Evolutionary conservation across 1,140 invertebrate genomes (phyloP).

Genomic region (Trichoplusia ni): DNA sequence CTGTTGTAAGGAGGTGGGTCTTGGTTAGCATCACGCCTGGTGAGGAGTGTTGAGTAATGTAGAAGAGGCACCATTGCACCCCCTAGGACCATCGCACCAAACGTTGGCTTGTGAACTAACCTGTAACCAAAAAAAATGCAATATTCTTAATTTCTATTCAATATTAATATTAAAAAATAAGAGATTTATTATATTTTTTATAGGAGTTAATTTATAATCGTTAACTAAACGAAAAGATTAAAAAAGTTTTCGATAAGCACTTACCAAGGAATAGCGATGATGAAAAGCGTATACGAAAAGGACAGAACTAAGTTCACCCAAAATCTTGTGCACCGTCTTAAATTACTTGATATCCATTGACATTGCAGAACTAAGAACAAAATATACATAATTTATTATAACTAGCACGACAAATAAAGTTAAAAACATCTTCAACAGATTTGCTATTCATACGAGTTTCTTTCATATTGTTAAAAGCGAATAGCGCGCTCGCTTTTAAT

Average conservation of each 20-base stretch:
- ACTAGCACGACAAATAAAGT: background rate
- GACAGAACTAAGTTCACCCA: slow-evolving; percentile 73
- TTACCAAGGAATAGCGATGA: slow-evolving; percentile 77
- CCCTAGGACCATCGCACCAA: slow-evolving; percentile 57
- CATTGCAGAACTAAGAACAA: slow-evolving; percentile 66
- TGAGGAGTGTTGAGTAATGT: slow-evolving; percentile 66
- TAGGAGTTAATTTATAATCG: background rate
- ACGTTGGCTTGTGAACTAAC: slow-evolving; percentile 67
- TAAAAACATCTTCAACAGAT: too few species aligned
- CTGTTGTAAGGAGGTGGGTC: slow-evolving; percentile 38
- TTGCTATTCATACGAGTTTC: too few species aligned
- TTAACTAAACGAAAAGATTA: too few species aligned
- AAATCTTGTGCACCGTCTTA: slow-evolving; percentile 65
- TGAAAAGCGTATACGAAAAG: slow-evolving; percentile 72
- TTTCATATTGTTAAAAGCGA: too few species aligned
- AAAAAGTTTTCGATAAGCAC: too few species aligned
- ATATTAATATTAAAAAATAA: background rate
- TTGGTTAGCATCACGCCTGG: slow-evolving; percentile 35
- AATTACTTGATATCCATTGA: slow-evolving; percentile 68
- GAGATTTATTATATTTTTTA: too few species aligned
- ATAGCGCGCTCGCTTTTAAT: too few species aligned
- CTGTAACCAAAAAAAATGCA: slow-evolving; percentile 39
- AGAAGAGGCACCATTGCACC: slow-evolving; percentile 54
- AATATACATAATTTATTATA: background rate
- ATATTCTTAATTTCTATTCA: background rate